phyloP scores from a whole-genome alignment of 2,888 invertebrate genomes.

The Chaetoderma sp. region DNA sequence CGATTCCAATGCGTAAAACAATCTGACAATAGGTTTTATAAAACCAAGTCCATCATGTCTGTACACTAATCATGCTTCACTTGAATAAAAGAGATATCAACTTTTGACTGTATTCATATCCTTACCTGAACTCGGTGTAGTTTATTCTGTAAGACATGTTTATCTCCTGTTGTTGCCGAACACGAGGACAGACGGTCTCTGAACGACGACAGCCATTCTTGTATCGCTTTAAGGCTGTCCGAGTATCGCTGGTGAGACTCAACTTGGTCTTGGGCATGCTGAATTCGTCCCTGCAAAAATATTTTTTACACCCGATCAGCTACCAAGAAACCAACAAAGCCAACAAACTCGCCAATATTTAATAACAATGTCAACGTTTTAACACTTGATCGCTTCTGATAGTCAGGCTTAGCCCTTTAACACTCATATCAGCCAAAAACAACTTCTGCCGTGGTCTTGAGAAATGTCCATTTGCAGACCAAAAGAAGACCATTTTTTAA shows the following conservation, averaged over 20 bases:
- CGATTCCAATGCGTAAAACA: too few species aligned
- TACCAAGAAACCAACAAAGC: background rate
- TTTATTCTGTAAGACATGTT: conserved; percentile 75
- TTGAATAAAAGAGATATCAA: too few species aligned
- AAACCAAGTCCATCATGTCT: too few species aligned
- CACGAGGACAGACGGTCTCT: conserved; percentile 84
- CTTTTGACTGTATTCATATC: too few species aligned
- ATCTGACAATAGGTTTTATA: too few species aligned
- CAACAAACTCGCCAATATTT: background rate
- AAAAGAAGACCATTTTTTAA: too few species aligned
- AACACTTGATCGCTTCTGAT: background rate
- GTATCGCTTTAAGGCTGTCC: conserved; percentile 83
- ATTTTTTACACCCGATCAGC: background rate
- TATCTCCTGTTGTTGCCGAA: conserved; percentile 81
- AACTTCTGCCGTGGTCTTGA: too few species aligned
- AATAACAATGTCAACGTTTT: background rate
- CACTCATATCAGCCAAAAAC: too few species aligned
- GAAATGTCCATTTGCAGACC: too few species aligned
- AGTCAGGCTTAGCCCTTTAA: too few species aligned
- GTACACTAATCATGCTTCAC: too few species aligned
- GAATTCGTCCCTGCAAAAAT: conserved; percentile 46
- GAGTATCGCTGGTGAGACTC: conserved; percentile 89
- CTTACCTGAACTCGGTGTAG: conserved; percentile 67
- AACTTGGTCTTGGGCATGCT: conserved; percentile 79
- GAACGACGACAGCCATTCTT: conserved; percentile 86